Conservation (phyloP, 1,140 invertebrate species). For the Dendroctonus ponderosae region DNA sequence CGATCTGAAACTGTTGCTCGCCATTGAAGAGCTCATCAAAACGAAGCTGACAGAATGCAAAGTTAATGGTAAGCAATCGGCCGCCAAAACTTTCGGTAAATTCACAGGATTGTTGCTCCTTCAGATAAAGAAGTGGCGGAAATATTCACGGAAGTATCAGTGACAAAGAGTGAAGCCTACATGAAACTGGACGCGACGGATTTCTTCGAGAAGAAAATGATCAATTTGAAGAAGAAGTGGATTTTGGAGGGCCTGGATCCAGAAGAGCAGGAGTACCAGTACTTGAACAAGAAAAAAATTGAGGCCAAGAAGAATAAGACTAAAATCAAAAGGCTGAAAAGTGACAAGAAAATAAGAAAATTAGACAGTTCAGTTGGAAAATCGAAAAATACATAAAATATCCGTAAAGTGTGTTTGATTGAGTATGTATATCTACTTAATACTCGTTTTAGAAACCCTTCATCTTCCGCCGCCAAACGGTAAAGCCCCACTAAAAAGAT, state of each 20-base stretch:
- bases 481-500: too few relatives aligned
- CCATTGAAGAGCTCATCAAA: conserved; percentile 83
- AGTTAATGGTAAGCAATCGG: conserved; percentile 67
- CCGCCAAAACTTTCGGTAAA: not conserved
- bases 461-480: too few relatives aligned
- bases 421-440: too few relatives aligned
- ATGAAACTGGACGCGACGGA: conserved; percentile 88
- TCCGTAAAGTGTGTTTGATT: too few relatives aligned
- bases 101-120: conserved; percentile 34
- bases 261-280: conserved; percentile 67
- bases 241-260: conserved; percentile 82
- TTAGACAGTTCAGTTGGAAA: too few relatives aligned
- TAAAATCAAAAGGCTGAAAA: conserved; percentile 16
- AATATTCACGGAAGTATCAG: conserved; percentile 88
- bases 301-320: conserved; percentile 29
- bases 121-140: conserved; percentile 78
- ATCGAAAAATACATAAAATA: too few relatives aligned
- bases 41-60: conserved; percentile 83
- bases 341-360: not conserved
- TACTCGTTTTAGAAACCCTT: too few relatives aligned
- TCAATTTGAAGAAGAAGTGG: conserved; percentile 85
- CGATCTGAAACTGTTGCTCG: conserved; percentile 83
- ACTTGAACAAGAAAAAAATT: conserved; percentile 54
- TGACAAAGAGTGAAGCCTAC: conserved; percentile 87
- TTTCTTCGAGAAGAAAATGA: conserved; percentile 84